phyloP scores from a whole-genome alignment of 2,888 invertebrate genomes.

The Proisotoma minuta region DNA sequence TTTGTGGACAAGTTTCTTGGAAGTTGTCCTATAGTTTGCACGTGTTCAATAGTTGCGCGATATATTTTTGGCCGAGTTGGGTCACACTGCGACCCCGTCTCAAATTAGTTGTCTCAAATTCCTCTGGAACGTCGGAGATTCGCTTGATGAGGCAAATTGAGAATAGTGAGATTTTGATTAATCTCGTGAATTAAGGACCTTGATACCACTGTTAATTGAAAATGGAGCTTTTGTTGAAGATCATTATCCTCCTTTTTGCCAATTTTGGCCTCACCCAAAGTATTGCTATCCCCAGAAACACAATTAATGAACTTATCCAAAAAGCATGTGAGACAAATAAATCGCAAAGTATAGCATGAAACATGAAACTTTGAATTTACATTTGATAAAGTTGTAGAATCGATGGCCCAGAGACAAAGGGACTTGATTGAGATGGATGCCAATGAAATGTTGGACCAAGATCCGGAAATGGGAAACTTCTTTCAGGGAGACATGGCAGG shows the following conservation, averaged over 20 bases:
- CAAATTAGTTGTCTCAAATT: neutral
- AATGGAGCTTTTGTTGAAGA: too few relatives aligned
- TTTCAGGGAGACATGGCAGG: constrained; percentile 67
- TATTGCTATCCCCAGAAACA: constrained; percentile 26
- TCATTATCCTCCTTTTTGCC: too few relatives aligned
- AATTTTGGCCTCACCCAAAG: constrained; percentile 21
- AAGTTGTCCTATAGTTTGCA: too few relatives aligned
- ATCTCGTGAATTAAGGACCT: too few relatives aligned
- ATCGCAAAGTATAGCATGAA: neutral
- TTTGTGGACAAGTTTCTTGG: too few relatives aligned
- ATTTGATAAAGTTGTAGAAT: constrained; percentile 39
- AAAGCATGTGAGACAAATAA: constrained; percentile 38
- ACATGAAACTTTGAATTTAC: constrained; percentile 3
- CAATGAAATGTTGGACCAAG: constrained; percentile 54
- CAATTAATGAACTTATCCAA: constrained; percentile 42
- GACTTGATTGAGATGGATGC: constrained; percentile 39
- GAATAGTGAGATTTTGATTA: too few relatives aligned
- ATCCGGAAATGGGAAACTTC: constrained; percentile 62
- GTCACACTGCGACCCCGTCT: neutral
- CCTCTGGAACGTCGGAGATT: too few relatives aligned
- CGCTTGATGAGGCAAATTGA: too few relatives aligned
- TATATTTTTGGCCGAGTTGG: neutral
- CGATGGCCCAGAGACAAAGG: constrained; percentile 40
- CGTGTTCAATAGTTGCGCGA: neutral
- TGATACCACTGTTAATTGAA: too few relatives aligned